These are phyloP conservation scores for Coelopa frigida DNA, from an alignment of 1,140 invertebrate genomes.

Conservation along the genomic window DNA sequence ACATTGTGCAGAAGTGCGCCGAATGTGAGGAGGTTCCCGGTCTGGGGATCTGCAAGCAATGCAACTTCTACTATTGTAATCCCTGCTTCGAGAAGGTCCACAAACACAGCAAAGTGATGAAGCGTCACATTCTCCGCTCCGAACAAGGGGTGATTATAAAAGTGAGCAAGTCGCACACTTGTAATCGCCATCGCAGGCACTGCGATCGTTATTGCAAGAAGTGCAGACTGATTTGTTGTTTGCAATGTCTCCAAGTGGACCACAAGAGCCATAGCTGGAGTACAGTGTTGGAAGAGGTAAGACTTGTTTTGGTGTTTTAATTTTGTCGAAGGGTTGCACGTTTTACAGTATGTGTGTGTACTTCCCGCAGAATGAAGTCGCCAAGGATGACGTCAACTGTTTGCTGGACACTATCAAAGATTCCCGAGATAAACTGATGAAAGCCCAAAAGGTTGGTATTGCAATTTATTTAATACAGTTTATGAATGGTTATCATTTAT, in stretches of 20 bases:
- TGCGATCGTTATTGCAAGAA: slow-evolving; percentile 15
- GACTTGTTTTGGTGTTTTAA: slow-evolving; percentile 1
- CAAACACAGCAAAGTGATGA: slow-evolving; percentile 24
- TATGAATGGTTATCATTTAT: too few relatives aligned
- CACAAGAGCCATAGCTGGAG: slow-evolving; percentile 6
- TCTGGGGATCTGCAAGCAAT: slow-evolving; percentile 23
- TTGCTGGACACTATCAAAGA: slow-evolving; percentile 12
- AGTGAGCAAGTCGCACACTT: not conserved
- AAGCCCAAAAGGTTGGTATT: slow-evolving; percentile 18
- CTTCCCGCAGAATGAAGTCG: slow-evolving; percentile 10
- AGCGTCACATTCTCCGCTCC: slow-evolving; percentile 20
- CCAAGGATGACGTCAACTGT: slow-evolving; percentile 4
- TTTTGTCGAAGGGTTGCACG: not conserved
- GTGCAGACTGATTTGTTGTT: slow-evolving; percentile 9
- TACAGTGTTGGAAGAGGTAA: slow-evolving; percentile 7
- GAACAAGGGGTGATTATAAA: slow-evolving; percentile 5
- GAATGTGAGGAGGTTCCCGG: slow-evolving; percentile 21
- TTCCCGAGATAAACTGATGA: slow-evolving; percentile 3
- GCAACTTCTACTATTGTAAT: slow-evolving; percentile 27
- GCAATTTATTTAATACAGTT: too few relatives aligned
- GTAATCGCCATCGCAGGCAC: slow-evolving; percentile 10
- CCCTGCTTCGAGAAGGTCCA: slow-evolving; percentile 29
- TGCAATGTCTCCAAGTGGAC: slow-evolving; percentile 1
- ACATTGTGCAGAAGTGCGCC: slow-evolving; percentile 17
- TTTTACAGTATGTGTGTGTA: not conserved